These are phyloP conservation scores for Corvus hawaiiensis DNA, from an alignment of 2,113 vertebrate genomes.

Conservation along the genomic window DNA sequence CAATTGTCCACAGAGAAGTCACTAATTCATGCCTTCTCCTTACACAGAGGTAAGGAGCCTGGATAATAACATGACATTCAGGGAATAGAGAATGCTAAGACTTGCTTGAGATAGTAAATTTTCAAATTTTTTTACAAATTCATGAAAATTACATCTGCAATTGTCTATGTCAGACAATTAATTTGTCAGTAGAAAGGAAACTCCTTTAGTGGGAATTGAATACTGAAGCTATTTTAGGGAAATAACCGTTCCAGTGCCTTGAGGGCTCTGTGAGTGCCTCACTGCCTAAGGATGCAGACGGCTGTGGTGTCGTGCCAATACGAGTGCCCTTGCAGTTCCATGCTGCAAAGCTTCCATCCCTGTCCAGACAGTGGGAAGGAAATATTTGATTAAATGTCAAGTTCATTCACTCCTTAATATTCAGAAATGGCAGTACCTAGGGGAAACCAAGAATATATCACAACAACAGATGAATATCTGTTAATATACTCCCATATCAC, in stretches of 20 bases:
- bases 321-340: not conserved
- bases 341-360: not conserved
- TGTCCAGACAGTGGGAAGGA: not conserved
- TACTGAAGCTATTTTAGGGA: not conserved
- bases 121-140: not conserved
- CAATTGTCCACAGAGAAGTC: not conserved
- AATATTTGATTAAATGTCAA: not conserved
- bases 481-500: not conserved
- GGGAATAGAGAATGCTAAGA: not conserved
- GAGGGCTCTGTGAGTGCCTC: not conserved
- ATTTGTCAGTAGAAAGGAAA: not conserved
- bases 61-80: not conserved
- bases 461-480: not conserved
- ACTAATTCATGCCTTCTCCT: not conserved
- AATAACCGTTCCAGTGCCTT: not conserved
- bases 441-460: not conserved
- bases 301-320: accelerated
- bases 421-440: not conserved
- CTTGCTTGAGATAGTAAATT: not conserved
- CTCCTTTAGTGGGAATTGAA: not conserved
- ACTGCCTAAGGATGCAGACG: accelerated
- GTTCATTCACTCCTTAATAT: not conserved
- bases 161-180: not conserved
- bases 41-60: not conserved
- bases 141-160: not conserved